These are phyloP conservation scores for Eulemur macaco DNA, from an alignment of 2,113 vertebrate species.

Conservation along the genomic window DNA sequence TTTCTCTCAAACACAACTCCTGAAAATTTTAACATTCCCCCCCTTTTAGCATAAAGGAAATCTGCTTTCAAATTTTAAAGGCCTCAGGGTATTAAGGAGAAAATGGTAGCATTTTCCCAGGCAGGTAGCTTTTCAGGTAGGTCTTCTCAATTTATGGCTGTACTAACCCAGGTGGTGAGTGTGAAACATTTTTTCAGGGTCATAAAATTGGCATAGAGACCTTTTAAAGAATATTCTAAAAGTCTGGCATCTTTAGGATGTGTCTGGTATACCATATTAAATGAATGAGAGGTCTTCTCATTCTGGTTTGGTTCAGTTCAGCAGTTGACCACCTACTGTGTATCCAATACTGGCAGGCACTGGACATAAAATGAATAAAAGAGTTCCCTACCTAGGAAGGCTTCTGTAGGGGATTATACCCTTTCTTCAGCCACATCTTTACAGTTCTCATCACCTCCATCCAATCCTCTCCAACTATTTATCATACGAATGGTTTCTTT, in stretches of 20 bases:
- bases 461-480: neutral
- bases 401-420: neutral
- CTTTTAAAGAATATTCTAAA: neutral
- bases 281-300: neutral
- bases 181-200: neutral
- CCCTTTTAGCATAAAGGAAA: neutral
- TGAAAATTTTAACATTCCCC: neutral
- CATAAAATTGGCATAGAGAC: neutral
- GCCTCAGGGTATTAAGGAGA: neutral
- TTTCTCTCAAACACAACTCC: neutral
- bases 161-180: neutral
- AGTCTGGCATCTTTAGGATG: neutral
- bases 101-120: constrained; percentile 9
- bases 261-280: neutral
- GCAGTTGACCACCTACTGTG: neutral
- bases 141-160: neutral
- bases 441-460: neutral
- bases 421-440: neutral
- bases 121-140: neutral
- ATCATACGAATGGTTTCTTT: neutral
- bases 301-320: neutral
- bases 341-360: neutral
- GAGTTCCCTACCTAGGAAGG: neutral
- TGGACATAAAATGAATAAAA: neutral
- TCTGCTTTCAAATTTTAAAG: constrained; percentile 39